Conservation (phyloP, 2,888 invertebrate genomes). For the Xanthorhoe spadicearia region DNA sequence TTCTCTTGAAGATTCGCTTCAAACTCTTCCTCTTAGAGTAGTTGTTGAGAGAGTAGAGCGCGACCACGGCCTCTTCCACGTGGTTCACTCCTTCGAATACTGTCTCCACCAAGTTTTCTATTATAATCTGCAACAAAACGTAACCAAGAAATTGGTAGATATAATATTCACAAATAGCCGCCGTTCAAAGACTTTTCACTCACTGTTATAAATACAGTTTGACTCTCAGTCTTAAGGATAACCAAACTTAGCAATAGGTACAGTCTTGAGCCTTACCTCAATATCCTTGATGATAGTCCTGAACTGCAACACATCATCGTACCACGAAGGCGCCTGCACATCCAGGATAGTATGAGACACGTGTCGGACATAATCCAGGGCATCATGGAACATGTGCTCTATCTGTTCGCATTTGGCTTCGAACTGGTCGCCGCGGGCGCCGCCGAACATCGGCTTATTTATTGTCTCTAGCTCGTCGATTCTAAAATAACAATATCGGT, state of each 20-base stretch:
- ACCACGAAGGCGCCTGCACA: conserved; percentile 93
- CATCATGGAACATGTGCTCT: conserved; percentile 89
- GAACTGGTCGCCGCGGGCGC: conserved; percentile 88
- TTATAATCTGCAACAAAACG: conserved; percentile 85
- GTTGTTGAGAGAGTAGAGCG: conserved; percentile 90
- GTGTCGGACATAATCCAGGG: conserved; percentile 85
- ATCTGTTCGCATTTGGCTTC: conserved; percentile 88
- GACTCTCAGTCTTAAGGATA: too few relatives aligned
- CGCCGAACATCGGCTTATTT: conserved; percentile 90
- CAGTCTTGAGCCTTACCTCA: conserved; percentile 66
- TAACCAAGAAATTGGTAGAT: too few relatives aligned
- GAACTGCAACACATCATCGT: conserved; percentile 88
- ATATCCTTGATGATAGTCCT: conserved; percentile 86
- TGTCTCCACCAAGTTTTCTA: conserved; percentile 92
- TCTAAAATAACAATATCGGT: conserved; percentile 57
- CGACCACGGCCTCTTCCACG: conserved; percentile 92
- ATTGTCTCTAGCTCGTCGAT: conserved; percentile 89
- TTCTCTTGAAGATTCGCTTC: conserved; percentile 87
- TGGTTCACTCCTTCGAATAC: conserved; percentile 92
- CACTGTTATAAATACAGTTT: too few relatives aligned
- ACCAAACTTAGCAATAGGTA: too few relatives aligned
- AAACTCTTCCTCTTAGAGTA: conserved; percentile 91
- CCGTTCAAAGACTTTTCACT: too few relatives aligned
- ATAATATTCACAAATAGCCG: too few relatives aligned
- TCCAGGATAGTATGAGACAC: conserved; percentile 89